Base-by-base conservation (phyloP, 2,797 vertebrate species). In the Sebastes paucispinis region DNA sequence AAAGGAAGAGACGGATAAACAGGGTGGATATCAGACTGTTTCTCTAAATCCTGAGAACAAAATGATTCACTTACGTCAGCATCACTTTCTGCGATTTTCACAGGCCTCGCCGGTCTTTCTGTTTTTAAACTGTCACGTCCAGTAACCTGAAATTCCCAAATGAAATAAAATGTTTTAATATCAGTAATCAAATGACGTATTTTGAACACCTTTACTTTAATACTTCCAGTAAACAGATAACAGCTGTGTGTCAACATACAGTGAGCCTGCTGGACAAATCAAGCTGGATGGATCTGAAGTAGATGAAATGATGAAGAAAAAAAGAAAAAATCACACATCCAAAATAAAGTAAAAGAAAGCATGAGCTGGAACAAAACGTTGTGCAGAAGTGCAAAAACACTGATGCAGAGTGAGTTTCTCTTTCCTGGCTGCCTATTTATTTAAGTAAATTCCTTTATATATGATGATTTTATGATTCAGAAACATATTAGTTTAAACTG, bases 11-110 rank as follows among this genome's bases (percentile, higher is more conserved):
- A 70, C 0, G 31, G 69, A 87, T 86, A 88, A 85, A 87, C 54
- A 85, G 29, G 64, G 73, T 73, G 81, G 66, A 87, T 80, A 81
- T 91, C 73, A 39, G 50, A 54, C 69, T 57, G 65, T 70, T 71
- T 77, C 69, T 85, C 79, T 47, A 71, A 82, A 84, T 76, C 73
- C 55, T 76, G 82, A 85, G 73, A 88, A 82, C 75, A 54, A 55
- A 81, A 81, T 16, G 70, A 78, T 74, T 85, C 82, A 98, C 98
- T 98, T 92, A 99, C 98, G 82, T 99, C 98, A 73, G 95, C 96
- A 89, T 99, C 97, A 80, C 98, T 99, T 91, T 99, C 98, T 5
- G 98, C 98, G 75, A 99, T 97, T 95, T 96, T 98, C 92, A 99
- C 96, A 5, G 98, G 98, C 92, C 96, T 97, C 34, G 95, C 87